Conservation (phyloP, 1,140 invertebrate species). For the Limonius californicus region DNA sequence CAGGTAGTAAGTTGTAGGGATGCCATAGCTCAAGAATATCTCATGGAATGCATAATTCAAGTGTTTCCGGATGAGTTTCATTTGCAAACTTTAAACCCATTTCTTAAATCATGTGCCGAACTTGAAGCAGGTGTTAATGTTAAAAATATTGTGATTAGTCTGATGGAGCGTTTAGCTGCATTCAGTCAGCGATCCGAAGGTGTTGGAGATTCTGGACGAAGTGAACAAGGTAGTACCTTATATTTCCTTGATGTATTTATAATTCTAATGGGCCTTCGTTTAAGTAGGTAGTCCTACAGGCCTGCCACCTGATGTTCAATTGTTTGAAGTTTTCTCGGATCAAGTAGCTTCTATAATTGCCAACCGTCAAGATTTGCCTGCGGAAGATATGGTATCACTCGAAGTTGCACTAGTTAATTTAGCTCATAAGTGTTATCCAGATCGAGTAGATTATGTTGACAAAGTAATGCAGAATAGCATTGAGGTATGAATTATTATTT, state of each 20-base stretch:
- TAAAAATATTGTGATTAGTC: constrained; percentile 95
- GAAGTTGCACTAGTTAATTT: constrained; percentile 94
- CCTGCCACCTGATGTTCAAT: constrained; percentile 67
- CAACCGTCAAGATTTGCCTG: constrained; percentile 88
- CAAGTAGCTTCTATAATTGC: constrained; percentile 93
- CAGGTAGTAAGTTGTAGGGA: constrained; percentile 96
- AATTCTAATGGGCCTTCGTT: background rate
- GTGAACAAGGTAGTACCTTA: constrained; percentile 16
- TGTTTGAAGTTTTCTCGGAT: constrained; percentile 98
- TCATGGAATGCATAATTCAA: constrained; percentile 99
- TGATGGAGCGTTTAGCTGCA: constrained; percentile 88
- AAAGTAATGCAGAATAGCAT: constrained; percentile 89
- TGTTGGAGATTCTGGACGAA: constrained; percentile 41
- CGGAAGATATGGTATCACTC: constrained; percentile 93
- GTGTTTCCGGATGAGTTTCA: constrained; percentile 99
- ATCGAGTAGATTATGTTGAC: constrained; percentile 92
- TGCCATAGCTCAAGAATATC: constrained; percentile 98
- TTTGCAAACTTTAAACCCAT: constrained; percentile 89
- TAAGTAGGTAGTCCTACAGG: constrained; percentile 6
- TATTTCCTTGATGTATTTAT: too few species aligned
- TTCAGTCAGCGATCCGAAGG: constrained; percentile 74
- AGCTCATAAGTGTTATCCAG: constrained; percentile 94
- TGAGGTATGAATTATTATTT: constrained; percentile 46
- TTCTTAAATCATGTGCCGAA: constrained; percentile 96
- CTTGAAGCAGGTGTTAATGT: constrained; percentile 94